Conservation (phyloP, 2,888 invertebrate genomes). For the Limnephilus lunatus region DNA sequence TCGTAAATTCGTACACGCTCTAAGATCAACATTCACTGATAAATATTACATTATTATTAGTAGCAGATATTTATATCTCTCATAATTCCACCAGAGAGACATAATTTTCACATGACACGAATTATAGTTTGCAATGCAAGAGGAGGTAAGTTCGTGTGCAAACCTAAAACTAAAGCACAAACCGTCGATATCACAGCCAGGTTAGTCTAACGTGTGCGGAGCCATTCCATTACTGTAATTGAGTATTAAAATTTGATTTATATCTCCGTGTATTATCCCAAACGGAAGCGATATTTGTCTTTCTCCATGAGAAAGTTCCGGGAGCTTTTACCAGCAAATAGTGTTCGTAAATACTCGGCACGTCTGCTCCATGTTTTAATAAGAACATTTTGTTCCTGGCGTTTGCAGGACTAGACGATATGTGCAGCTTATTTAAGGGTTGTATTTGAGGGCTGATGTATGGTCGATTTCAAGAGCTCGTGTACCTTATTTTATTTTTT, state of each 20-base stretch:
- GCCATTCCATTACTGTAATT: conserved; percentile 59
- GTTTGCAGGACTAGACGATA: background rate
- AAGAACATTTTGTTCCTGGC: conserved; percentile 11
- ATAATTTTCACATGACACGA: background rate
- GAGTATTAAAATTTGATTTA: conserved; percentile 61
- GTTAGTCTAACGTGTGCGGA: background rate
- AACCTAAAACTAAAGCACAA: background rate
- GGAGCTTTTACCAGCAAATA: conserved; percentile 41
- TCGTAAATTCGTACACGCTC: background rate
- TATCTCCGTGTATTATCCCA: conserved; percentile 54
- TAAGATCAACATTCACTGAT: no score
- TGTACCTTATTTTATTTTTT: no score
- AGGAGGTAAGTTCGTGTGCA: background rate
- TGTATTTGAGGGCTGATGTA: background rate
- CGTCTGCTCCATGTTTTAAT: conserved; percentile 19
- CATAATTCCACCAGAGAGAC: background rate
- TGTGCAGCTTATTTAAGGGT: background rate
- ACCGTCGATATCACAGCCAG: background rate
- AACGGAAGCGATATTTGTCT: conserved; percentile 58
- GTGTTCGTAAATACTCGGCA: conserved; percentile 32
- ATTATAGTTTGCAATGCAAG: background rate
- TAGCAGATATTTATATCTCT: background rate
- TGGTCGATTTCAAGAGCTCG: background rate
- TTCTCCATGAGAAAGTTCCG: conserved; percentile 10
- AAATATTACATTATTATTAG: background rate